These are phyloP conservation scores for Actinia tenebrosa DNA, from an alignment of 64 coral and sea anemone genomes.

Conservation along the genomic window DNA sequence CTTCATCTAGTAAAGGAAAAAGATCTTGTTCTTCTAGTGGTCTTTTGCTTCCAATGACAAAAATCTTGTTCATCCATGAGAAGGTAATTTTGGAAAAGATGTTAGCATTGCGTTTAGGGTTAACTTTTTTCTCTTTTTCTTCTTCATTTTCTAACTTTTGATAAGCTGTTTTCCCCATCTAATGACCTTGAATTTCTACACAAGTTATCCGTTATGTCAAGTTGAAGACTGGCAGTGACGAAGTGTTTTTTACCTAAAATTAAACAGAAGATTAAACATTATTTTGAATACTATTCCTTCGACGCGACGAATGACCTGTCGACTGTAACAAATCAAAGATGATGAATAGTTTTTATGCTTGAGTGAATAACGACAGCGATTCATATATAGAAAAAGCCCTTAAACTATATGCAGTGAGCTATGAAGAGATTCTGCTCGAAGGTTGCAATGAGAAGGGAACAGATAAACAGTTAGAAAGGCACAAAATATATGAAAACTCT, in stretches of 20 bases:
- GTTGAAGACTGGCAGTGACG: neutral
- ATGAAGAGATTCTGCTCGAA: neutral
- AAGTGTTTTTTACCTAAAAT: neutral
- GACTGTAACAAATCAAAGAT: neutral
- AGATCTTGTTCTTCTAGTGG: conserved; percentile 84
- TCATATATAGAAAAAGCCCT: neutral
- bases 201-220: neutral
- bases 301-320: neutral
- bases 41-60: conserved; percentile 71
- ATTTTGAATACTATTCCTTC: neutral
- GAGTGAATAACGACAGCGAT: neutral
- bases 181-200: neutral
- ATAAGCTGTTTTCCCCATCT: conserved; percentile 54
- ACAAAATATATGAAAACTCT: neutral
- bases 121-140: conserved; percentile 70
- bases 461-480: neutral
- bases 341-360: neutral
- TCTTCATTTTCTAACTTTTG: conserved; percentile 60
- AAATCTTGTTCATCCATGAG: conserved; percentile 98
- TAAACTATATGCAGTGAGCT: no score
- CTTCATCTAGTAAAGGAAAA: conserved; percentile 78
- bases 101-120: conserved; percentile 82
- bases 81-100: conserved; percentile 83
- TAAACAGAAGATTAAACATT: neutral
- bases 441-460: neutral